Percentiles rank a stretch among this genome's conserved stretches.
Evolutionary conservation across 1,140 invertebrate species (phyloP).

Genomic region (Coenobita brevimanus): DNA sequence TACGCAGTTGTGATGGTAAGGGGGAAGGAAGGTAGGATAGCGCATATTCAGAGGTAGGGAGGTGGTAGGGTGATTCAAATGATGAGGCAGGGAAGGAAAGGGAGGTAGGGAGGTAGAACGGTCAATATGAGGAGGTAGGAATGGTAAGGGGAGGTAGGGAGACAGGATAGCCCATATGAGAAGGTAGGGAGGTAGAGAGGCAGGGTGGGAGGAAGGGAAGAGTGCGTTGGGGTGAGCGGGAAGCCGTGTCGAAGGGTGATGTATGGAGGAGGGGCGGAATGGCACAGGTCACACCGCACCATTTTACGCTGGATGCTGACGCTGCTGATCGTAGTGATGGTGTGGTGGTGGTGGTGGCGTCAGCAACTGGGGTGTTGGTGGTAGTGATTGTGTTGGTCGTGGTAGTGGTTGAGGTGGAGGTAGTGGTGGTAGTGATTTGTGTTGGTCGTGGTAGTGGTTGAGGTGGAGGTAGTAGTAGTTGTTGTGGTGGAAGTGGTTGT

Average conservation of each 20-base stretch:
- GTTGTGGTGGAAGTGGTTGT: too few relatives aligned
- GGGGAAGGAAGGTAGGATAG: not conserved
- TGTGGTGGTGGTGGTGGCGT: not conserved
- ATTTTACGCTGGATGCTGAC: conserved; percentile 21
- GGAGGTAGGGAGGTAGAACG: not conserved
- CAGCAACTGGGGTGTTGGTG: not conserved
- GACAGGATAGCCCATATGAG: not conserved
- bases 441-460: not conserved
- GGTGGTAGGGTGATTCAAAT: not conserved
- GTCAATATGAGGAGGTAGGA: not conserved
- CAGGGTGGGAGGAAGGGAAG: not conserved
- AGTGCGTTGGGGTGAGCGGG: too few relatives aligned
- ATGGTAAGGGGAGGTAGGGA: not conserved
- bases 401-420: not conserved
- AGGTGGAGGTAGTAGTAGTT: not conserved
- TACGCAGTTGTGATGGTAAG: too few relatives aligned
- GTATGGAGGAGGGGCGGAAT: too few relatives aligned
- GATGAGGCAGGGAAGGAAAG: not conserved
- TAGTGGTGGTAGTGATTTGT: not conserved
- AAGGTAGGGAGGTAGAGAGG: not conserved
- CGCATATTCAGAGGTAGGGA: not conserved
- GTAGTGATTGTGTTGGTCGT: not conserved
- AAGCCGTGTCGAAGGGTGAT: too few relatives aligned
- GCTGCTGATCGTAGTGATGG: not conserved
- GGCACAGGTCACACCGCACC: conserved; percentile 4